Conservation (phyloP, 2,888 invertebrate genomes). For the Scaptomyza caliginosa region DNA sequence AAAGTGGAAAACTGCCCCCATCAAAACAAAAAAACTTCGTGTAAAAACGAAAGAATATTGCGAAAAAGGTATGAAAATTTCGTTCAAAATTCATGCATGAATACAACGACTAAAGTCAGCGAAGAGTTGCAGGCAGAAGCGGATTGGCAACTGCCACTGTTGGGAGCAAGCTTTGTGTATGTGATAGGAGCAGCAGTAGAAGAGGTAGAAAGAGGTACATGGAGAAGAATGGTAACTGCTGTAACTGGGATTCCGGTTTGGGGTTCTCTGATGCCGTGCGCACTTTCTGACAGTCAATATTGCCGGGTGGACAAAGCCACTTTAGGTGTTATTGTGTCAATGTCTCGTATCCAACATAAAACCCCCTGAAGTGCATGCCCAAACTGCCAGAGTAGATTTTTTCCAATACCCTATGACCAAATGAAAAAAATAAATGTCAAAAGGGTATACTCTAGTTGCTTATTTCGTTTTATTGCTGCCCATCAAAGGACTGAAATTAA, state of each 20-base stretch:
- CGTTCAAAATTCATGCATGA: constrained; percentile 77
- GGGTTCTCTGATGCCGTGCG: constrained; percentile 62
- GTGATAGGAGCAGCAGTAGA: too few relatives aligned
- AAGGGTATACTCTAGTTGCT: not conserved
- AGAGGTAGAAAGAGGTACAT: not conserved
- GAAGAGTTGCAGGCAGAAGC: constrained; percentile 45
- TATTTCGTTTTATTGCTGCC: not conserved
- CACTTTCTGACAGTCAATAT: constrained; percentile 78
- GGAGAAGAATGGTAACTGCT: constrained; percentile 4
- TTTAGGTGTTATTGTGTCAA: constrained; percentile 78
- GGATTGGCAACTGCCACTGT: constrained; percentile 41
- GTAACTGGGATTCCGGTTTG: constrained; percentile 42
- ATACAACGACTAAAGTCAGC: constrained; percentile 54
- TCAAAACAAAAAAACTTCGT: constrained; percentile 15
- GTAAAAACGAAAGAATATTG: constrained; percentile 63
- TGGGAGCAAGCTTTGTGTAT: constrained; percentile 1
- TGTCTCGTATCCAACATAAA: constrained; percentile 58
- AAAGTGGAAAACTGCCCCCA: constrained; percentile 51
- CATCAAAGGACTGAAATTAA: not conserved
- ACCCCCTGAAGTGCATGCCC: constrained; percentile 44
- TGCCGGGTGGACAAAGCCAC: constrained; percentile 76
- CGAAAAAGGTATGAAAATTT: constrained; percentile 74
- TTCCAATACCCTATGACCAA: constrained; percentile 24
- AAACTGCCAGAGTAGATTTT: constrained; percentile 48
- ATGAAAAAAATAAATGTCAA: not conserved